Base-by-base conservation (phyloP, 2,888 invertebrate genomes). In the Coenonympha arcania region DNA sequence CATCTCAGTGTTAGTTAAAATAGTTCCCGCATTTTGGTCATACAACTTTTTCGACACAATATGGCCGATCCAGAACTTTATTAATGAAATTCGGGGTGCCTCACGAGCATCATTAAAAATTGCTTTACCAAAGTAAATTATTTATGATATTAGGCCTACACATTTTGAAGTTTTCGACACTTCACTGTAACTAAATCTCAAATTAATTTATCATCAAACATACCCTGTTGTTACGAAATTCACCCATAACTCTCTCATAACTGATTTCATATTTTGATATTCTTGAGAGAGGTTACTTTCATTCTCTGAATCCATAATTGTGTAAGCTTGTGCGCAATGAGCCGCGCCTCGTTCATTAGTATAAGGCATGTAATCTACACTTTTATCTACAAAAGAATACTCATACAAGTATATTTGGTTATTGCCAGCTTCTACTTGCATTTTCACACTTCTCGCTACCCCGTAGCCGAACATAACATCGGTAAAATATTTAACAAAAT, bases 401-500 rank as follows among this genome's bases (percentile, higher is more conserved):
- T 73, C 65, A 48, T 74, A 79, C 39, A 79, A 57, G 57, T 69
- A 77, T 6, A 78, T 51, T 52, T 69, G 52, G 37, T 71, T 49
- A 50, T 76, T 64, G 2, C 76, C 72, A 26, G 66, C 64, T 34
- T 69, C 61, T 1, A 61, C 55, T 15, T 71, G 68, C 5, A 70
- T 31, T 13, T 65, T 63, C 0, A 66, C 56, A 0, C 70, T 59
- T 50, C 63, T 53, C 3, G 73, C 37, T 6, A 59, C 60, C 1
- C 71, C 54, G 50, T 65, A 65, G 0, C 57, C 53, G 46, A 76
- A 72, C 3, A 65, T 34, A 0, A 65, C 43, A 85, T 90, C 85
- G 2, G 71, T 57, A 40, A 68, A 73, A 41, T 62, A 79, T 50
- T 77, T 58, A 0, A 76, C 56, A 34, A 62, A 79, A 1, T 44